Conservation (phyloP, 2,797 vertebrate genomes). For the Ceyx erithaca region DNA sequence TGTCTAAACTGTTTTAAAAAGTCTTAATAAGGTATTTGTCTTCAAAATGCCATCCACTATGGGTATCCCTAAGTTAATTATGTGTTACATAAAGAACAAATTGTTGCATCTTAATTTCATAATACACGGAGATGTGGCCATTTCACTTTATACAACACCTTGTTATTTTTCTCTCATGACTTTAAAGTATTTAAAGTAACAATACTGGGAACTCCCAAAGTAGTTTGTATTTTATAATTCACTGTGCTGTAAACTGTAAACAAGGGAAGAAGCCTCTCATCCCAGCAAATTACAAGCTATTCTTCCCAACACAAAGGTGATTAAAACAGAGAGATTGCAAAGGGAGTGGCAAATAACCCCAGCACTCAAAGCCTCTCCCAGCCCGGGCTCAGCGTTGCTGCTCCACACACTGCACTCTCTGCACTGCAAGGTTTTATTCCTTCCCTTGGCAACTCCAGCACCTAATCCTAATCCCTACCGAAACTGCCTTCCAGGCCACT, state of each 20-base stretch:
- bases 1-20: not conserved
- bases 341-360: fast-evolving
- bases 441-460: not conserved
- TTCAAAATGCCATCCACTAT: slow-evolving; percentile 8
- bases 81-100: not conserved
- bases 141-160: not conserved
- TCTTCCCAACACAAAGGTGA: not conserved
- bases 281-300: not conserved
- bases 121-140: not conserved
- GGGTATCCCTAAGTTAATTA: slow-evolving; percentile 3
- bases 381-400: fast-evolving
- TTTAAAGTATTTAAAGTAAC: not conserved
- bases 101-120: not conserved
- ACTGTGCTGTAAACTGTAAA: not conserved
- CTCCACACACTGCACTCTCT: not conserved
- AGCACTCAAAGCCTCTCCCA: not conserved
- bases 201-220: not conserved
- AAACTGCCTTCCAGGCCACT: slow-evolving; percentile 36
- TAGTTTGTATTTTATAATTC: not conserved
- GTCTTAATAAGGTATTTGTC: not conserved
- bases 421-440: not conserved
- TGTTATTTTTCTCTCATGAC: not conserved
- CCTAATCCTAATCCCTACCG: fast-evolving
- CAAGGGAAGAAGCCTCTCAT: not conserved
- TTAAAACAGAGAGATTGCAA: not conserved